Conservation (phyloP, 1,140 invertebrate genomes). For the Phortica variegata region DNA sequence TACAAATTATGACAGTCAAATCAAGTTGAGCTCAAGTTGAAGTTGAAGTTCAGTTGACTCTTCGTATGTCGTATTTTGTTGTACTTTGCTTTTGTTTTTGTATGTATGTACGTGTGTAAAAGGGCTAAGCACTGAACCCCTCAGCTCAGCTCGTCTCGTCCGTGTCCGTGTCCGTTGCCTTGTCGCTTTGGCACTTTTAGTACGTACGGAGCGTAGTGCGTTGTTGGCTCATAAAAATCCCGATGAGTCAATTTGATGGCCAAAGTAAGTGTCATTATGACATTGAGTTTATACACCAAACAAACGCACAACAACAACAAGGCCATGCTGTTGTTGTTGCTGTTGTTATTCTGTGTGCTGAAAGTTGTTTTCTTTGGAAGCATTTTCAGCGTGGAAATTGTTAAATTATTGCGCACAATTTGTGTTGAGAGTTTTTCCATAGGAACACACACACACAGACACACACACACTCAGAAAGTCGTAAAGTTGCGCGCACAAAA, state of each 20-base stretch:
- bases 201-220: too few species aligned
- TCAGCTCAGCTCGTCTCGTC: too few species aligned
- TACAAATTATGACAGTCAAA: constrained; percentile 1
- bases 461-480: constrained; percentile 1
- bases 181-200: too few species aligned
- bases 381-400: not conserved
- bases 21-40: not conserved
- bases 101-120: too few species aligned
- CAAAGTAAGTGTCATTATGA: not conserved
- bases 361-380: not conserved
- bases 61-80: too few species aligned
- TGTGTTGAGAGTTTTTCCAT: not conserved
- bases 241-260: not conserved
- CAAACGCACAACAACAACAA: not conserved
- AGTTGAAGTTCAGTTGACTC: not conserved
- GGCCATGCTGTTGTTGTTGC: too few species aligned
- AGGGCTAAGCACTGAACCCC: too few species aligned
- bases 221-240: not conserved
- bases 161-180: too few species aligned
- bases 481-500: not conserved
- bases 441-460: not conserved
- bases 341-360: not conserved
- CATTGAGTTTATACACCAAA: not conserved
- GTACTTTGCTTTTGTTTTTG: not conserved
- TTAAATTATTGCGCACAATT: not conserved